Base-by-base conservation (phyloP, 2,797 vertebrate genomes). In the Zalophus californianus region DNA sequence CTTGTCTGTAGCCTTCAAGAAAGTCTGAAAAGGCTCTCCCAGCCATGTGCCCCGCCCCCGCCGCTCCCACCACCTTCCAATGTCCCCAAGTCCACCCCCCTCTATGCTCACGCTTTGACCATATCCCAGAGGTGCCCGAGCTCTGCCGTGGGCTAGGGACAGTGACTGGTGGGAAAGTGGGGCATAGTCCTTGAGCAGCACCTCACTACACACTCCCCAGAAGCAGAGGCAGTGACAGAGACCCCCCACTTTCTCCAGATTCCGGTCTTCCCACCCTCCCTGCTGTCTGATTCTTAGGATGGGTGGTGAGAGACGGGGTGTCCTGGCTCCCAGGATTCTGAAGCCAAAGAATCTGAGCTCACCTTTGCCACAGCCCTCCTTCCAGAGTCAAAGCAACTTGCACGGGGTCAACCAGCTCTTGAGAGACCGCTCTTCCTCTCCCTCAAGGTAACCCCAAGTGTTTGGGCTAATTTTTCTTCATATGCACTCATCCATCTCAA, bases 1-100 rank as follows among this genome's bases (percentile, higher is more conserved):
- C 75, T 96, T 87, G 97, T 97, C 98, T 96, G 97, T 97, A 98
- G 97, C 98, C 98, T 98, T 98, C 98, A 96, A 96, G 95, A 97
- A 98, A 70, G 58, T 86, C 78, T 97, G 92, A 97, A 97, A 98
- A 97, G 85, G 7, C 90, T 96, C 93, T 95, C 96, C 94, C 95
- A 96, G 85, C 96, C 20, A 41, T 97, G 97, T 62, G 93, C 94
- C 23, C 23, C 27, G 1, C 54, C 60, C 12, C 20, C 5, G 4
- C 94, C 72, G 32, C 89, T 95, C 27, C 90, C 68, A 0, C 58
- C 98, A 84, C 14, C 92, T 60, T 0, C 66, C 98, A 78, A 12
- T 97, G 97, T 97, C 93, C 58, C 54, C 91, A 93, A 21, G 0
- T 54, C 94, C 91, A 96, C 88, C 73, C 94, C 75, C 20, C 20